These are phyloP conservation scores for Pseudochirops cupreus DNA, from an alignment of 2,797 vertebrate genomes.

Conservation along the genomic window DNA sequence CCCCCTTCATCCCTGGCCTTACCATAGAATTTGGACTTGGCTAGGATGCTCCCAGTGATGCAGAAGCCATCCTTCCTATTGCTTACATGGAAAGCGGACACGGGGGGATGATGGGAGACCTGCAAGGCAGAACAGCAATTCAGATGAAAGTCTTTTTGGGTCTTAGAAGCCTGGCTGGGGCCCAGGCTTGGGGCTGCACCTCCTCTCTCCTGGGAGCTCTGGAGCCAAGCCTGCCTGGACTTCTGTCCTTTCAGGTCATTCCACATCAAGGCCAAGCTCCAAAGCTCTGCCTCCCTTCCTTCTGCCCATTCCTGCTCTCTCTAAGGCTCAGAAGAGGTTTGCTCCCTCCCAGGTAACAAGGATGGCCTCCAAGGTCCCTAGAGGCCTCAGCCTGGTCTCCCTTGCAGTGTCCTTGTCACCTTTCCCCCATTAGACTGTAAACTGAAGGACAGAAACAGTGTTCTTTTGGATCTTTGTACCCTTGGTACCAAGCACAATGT, in stretches of 20 bases:
- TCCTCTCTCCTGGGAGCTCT: background rate
- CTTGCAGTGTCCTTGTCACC: background rate
- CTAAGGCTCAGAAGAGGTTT: background rate
- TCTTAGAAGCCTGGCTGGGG: rapidly evolving
- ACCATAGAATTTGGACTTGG: conserved; percentile 98
- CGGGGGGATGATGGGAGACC: conserved; percentile 98
- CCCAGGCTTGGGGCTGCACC: rapidly evolving
- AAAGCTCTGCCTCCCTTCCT: background rate
- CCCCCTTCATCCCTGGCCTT: conserved; percentile 66
- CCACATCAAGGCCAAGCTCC: rapidly evolving
- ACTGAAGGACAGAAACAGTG: background rate
- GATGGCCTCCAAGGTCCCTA: background rate
- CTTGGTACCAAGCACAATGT: background rate
- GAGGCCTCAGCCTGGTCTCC: background rate
- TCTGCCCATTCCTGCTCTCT: background rate
- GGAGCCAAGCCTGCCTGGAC: background rate
- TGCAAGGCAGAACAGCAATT: conserved; percentile 75
- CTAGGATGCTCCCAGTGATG: conserved; percentile 94
- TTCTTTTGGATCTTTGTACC: background rate
- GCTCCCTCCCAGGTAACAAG: background rate
- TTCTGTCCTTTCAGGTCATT: too few relatives aligned
- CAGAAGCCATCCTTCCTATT: conserved; percentile 97
- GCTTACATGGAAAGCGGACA: conserved; percentile 97
- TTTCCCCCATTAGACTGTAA: background rate
- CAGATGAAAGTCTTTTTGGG: background rate